phyloP scores from a whole-genome alignment of 2,888 invertebrate species.

The Orchesellides sinensis region DNA sequence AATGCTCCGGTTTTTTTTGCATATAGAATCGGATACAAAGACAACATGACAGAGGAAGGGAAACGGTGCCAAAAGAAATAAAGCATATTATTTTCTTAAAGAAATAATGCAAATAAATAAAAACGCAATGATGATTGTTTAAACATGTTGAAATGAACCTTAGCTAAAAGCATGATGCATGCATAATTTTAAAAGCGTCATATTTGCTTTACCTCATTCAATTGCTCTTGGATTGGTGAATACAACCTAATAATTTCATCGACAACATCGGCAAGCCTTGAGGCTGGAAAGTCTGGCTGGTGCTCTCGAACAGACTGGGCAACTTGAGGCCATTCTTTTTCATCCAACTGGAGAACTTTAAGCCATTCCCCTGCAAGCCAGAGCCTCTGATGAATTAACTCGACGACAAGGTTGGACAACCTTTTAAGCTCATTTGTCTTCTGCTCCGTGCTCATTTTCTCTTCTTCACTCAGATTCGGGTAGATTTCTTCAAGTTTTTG shows the following conservation, averaged over 20 bases:
- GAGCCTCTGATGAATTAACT: constrained; percentile 56
- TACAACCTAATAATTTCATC: constrained; percentile 43
- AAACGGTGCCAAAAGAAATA: too few relatives aligned
- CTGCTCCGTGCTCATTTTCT: constrained; percentile 65
- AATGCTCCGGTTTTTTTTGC: too few relatives aligned
- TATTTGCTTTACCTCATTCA: constrained; percentile 65
- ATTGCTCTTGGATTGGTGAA: constrained; percentile 54
- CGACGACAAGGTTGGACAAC: constrained; percentile 61
- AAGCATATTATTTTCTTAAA: too few relatives aligned
- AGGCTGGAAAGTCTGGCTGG: neutral
- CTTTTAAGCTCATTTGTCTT: constrained; percentile 66
- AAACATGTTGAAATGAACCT: too few relatives aligned
- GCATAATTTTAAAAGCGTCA: too few relatives aligned
- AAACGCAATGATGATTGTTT: too few relatives aligned
- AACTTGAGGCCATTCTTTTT: constrained; percentile 24
- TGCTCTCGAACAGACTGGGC: neutral
- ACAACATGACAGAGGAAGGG: too few relatives aligned
- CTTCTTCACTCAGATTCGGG: constrained; percentile 66
- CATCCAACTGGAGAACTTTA: constrained; percentile 57
- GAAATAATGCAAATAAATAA: too few relatives aligned
- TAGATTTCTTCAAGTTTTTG: constrained; percentile 60
- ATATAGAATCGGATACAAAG: too few relatives aligned
- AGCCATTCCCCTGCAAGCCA: constrained; percentile 61
- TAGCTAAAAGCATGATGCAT: neutral
- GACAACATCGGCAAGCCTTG: constrained; percentile 22